Evolutionary conservation across 2,888 invertebrate species (phyloP).

Genomic region (Tipula unca): DNA sequence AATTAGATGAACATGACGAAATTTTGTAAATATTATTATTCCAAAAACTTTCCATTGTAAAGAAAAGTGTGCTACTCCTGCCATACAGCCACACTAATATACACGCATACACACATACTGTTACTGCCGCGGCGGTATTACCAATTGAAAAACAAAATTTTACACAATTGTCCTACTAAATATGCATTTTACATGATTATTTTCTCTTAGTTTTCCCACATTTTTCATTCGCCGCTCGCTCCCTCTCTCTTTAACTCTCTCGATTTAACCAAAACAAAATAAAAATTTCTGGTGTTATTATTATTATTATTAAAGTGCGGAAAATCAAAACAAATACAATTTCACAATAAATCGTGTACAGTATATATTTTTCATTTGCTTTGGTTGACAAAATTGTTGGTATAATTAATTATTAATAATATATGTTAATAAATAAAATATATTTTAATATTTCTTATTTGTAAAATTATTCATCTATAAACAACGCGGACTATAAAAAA

Average conservation of each 20-base stretch:
- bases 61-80: not conserved
- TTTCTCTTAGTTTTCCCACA: not conserved
- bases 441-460: not conserved
- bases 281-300: not conserved
- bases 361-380: not conserved
- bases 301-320: constrained; percentile 1
- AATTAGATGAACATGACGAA: too few species aligned
- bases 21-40: too few species aligned
- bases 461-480: not conserved
- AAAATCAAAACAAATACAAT: constrained; percentile 8
- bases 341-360: not conserved
- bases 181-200: not conserved
- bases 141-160: not conserved
- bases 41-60: too few species aligned
- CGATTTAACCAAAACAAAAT: not conserved
- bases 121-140: too few species aligned
- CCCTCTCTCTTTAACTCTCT: not conserved
- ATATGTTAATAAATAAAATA: not conserved
- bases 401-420: not conserved
- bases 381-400: not conserved
- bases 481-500: not conserved
- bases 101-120: not conserved
- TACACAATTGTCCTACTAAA: not conserved
- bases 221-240: not conserved
- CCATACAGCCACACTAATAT: not conserved